Percentiles rank a stretch among this genome's conserved stretches.
Conservation (phyloP, 2,113 vertebrate genomes). For the Corvus moneduloides region DNA sequence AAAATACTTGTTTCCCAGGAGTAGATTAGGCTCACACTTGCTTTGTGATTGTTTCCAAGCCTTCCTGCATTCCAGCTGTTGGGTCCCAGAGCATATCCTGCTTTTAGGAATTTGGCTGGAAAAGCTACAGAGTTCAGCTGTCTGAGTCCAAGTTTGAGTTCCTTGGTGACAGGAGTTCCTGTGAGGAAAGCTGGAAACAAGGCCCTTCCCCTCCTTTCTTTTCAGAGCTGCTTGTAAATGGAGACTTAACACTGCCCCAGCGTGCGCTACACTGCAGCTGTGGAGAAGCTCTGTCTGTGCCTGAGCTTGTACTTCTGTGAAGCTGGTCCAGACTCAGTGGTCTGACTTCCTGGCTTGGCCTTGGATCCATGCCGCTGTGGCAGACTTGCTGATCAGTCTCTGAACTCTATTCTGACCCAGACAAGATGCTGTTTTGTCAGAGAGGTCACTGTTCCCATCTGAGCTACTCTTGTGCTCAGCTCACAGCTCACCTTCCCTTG, state of each 20-base stretch:
- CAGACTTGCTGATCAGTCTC: not conserved
- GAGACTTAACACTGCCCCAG: not conserved
- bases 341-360: not conserved
- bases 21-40: not conserved
- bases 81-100: accelerated
- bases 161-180: not conserved
- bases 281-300: not conserved
- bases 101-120: not conserved
- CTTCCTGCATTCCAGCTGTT: not conserved
- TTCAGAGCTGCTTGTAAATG: not conserved
- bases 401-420: not conserved
- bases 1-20: not conserved
- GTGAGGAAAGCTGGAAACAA: not conserved
- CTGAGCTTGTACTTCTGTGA: accelerated
- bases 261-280: accelerated
- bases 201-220: not conserved
- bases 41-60: not conserved
- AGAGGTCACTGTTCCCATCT: not conserved
- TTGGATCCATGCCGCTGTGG: accelerated
- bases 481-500: not conserved
- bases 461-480: accelerated
- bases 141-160: not conserved
- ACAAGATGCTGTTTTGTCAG: not conserved
- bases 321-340: accelerated
- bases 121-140: not conserved